Evolutionary conservation across 2,113 vertebrate species (phyloP), one percentile per base, ranked within the genome.

Genomic region (Lasiurus cinereus): DNA sequence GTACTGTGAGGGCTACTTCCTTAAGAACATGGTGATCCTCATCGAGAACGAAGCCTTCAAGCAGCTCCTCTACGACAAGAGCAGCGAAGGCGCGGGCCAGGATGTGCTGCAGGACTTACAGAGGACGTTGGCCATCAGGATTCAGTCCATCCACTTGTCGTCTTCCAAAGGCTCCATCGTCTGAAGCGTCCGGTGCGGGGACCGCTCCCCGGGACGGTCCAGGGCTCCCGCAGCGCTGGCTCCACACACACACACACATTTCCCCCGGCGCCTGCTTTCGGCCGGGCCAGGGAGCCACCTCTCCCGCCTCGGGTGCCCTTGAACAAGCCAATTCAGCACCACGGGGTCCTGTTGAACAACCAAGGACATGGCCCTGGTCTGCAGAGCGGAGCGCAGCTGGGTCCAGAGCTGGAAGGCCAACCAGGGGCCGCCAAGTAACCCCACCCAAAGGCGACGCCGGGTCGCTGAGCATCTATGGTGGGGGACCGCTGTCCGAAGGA

Each of bases 21-120:
- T 99, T 93, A 99, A 99, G 98, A 99, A 99, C 95, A 99, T 99
- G 99, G 99, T 99, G 96, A 98, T 99, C 88, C 98, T 99, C 88
- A 99, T 99, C 2, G 99, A 99, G 98, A 97, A 99, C 0, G 99
- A 99, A 98, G 99, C 99, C 0, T 99, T 99, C 98, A 99, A 99
- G 95, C 99, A 99, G 98, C 98, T 99, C 93, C 97, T 99, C 50
- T 99, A 99, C 31, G 99, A 99, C 96, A 98, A 98, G 29, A 98
- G 99, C 0, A 98, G 99, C 2, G 99, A 99, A 15, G 99, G 98
- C 6, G 97, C 99, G 0, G 98, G 98, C 97, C 98, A 98, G 33
- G 99, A 99, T 56, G 98, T 99, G 91, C 98, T 99, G 48, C 98
- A 98, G 85, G 99, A 99, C 98, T 98, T 99, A 97, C 99, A 99